Base-by-base conservation (phyloP, 2,888 invertebrate species). In the Ennomos erosarius region DNA sequence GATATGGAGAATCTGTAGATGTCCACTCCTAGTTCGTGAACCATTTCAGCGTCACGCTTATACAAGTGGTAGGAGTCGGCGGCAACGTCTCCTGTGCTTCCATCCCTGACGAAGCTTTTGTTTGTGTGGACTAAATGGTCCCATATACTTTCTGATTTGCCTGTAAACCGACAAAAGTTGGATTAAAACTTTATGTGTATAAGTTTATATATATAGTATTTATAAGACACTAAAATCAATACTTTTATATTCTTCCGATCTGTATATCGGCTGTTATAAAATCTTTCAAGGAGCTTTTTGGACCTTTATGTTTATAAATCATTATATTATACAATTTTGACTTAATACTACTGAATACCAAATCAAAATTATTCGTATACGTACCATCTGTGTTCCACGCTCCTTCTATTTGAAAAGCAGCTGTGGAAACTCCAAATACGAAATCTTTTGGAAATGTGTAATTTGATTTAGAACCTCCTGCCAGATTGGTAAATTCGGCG, bases 1-100 rank as follows among this genome's bases (percentile, higher is more conserved):
- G 96, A 94, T 68, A 96, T 92, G 0, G 96, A 96, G 80, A 96
- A 96, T 42, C 96, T 92, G 80, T 96, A 96, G 61, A 95, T 93
- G 67, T 95, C 86, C 0, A 95, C 95, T 10, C 95, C 94, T 3
- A 95, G 81, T 64, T 95, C 93, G 47, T 88, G 90, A 1, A 95
- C 82, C 91, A 95, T 93, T 80, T 94, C 89, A 0, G 94, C 94
- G 75, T 95, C 95, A 42, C 93, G 87, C 60, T 93, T 93, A 77
- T 94, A 95, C 57, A 93, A 92, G 74, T 95, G 93, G 74, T 95
- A 96, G 10, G 95, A 95, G 76, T 96, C 95, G 35, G 95, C 94
- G 0, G 96, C 95, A 0, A 95, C 88, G 63, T 96, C 95, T 0
- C 93, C 95, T 55, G 93, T 95, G 0, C 93, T 89, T 6, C 89